These are phyloP conservation scores for Euphonia xanthogaster DNA, from an alignment of 2,797 vertebrate genomes.

Conservation along the genomic window DNA sequence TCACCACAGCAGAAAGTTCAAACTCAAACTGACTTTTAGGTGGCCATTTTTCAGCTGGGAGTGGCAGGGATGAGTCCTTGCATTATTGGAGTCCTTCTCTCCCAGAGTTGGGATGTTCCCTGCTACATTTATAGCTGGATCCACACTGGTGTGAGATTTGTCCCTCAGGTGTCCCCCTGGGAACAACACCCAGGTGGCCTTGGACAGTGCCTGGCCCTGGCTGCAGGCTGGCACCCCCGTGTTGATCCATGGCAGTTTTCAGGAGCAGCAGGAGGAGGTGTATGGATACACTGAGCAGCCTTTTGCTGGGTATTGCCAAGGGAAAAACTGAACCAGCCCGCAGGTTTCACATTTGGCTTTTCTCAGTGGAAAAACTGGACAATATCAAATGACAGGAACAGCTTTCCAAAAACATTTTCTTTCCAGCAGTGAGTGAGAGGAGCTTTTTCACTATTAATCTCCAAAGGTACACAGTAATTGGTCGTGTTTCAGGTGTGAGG, in stretches of 20 bases:
- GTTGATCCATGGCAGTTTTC: not conserved
- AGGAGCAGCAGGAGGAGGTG: not conserved
- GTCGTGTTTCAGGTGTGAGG: not conserved
- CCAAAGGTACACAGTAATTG: not conserved
- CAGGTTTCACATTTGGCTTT: slow-evolving; percentile 8
- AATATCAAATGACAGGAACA: not conserved
- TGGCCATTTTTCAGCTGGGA: not conserved
- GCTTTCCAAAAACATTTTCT: slow-evolving; percentile 20
- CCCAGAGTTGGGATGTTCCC: not conserved
- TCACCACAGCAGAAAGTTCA: not conserved
- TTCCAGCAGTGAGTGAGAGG: not conserved
- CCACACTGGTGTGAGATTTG: not conserved
- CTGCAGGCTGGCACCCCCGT: not conserved
- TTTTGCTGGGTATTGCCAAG: not conserved
- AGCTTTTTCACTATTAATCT: not conserved
- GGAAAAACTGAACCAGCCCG: slow-evolving; percentile 17
- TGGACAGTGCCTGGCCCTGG: not conserved
- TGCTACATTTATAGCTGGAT: not conserved
- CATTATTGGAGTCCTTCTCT: not conserved
- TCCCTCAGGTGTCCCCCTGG: not conserved
- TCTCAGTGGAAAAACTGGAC: slow-evolving; percentile 42
- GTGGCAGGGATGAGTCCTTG: not conserved
- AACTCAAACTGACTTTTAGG: not conserved
- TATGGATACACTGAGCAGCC: not conserved
- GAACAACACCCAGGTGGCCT: not conserved